Base-by-base conservation (phyloP, 2,113 vertebrate genomes). In the Alouatta palliata region DNA sequence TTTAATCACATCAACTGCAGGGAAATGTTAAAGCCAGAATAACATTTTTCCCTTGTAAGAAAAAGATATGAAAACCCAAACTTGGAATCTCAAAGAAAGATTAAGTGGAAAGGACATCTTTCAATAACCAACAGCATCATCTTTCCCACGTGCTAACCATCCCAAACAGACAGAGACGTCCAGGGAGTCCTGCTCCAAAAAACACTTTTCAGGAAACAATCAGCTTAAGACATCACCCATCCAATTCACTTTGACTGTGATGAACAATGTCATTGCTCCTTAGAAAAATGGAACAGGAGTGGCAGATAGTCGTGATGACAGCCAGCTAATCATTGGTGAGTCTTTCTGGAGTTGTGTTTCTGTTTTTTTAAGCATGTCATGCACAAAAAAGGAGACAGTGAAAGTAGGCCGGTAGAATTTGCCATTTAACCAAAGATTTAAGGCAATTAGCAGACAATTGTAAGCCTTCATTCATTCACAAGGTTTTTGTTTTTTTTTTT, bases 171-270 rank as follows among this genome's bases (percentile, higher is more conserved):
- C 45, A 80, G 52, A 70, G 17, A 61, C 1, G 0, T 43, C 23
- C 94, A 45, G 25, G 61, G 47, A 85, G 64, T 16, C 47, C 3
- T 43, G 61, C 17, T 75, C 40, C 37, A 68, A 52, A 30, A 81
- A 90, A 35, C 52, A 77, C 66, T 89, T 87, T 87, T 86, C 90
- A 95, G 81, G 87, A 96, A 96, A 76, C 92, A 84, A 76, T 90
- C 76, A 64, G 40, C 45, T 73, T 54, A 80, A 77, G 88, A 88
- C n/a, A 68, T 58, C 85, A 66, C 47, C 79, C 32, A 47, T 81
- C 81, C 70, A 82, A 66, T 68, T 88, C 85, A 40, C 47, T 52
- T 47, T 66, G 76, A 92, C 76, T 82, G 35, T 45, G 43, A 82
- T 87, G 30, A 95, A 37, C 58, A 40, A 35, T 25, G 91, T 90